These are phyloP conservation scores for Oopsacas minuta DNA, from an alignment of 37 sponge, comb jelly and placozoan species.

Conservation along the genomic window DNA sequence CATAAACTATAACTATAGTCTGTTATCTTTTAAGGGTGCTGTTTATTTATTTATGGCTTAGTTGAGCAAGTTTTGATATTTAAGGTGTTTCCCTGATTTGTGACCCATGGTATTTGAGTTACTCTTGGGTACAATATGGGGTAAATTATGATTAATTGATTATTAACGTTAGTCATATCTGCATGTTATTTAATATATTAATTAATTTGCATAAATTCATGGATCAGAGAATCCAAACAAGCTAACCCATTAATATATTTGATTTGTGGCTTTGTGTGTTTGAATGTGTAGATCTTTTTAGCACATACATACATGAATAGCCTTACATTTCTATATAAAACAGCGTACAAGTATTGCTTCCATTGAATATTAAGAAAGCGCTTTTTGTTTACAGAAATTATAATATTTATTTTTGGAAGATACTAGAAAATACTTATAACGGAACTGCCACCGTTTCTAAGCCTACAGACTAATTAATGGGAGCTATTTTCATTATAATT, in stretches of 20 bases:
- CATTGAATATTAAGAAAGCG: too few species aligned
- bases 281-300: not conserved
- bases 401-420: too few species aligned
- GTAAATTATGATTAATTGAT: not conserved
- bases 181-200: too few species aligned
- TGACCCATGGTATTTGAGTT: not conserved
- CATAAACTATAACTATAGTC: not conserved
- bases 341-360: not conserved
- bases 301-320: not conserved
- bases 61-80: too few species aligned
- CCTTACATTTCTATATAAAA: slow-evolving; percentile 9
- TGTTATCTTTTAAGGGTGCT: not conserved
- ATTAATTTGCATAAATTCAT: too few species aligned
- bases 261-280: slow-evolving; percentile 4
- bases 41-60: not conserved
- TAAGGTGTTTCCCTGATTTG: not conserved
- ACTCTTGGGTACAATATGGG: not conserved
- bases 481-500: not conserved
- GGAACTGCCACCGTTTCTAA: too few species aligned
- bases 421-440: too few species aligned
- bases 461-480: not conserved
- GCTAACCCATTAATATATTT: not conserved
- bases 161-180: too few species aligned
- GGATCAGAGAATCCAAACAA: not conserved
- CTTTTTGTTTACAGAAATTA: too few species aligned